Percentiles rank a stretch among this genome's conserved stretches.
phyloP scores from a whole-genome alignment of 2,888 invertebrate genomes.

The Gari tellinella region DNA sequence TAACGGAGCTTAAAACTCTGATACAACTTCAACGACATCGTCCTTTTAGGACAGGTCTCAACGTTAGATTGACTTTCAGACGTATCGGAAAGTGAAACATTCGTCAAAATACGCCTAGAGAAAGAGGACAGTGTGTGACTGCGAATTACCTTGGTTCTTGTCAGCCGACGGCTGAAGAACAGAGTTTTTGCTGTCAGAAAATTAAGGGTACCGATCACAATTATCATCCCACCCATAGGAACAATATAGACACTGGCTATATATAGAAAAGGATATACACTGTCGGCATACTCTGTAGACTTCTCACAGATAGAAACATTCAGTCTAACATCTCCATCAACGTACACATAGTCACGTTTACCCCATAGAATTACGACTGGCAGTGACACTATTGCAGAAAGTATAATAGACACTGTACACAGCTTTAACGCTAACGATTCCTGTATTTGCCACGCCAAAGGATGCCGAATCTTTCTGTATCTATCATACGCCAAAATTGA shows the following conservation, averaged over 20 bases:
- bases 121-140: no score
- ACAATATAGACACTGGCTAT: slow-evolving; percentile 41
- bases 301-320: slow-evolving; percentile 53
- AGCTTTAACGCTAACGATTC: slow-evolving; percentile 32
- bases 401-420: slow-evolving; percentile 10
- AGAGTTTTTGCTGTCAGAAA: slow-evolving; percentile 33
- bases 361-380: slow-evolving; percentile 49
- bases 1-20: no score
- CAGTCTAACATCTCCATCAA: slow-evolving; percentile 7
- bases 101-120: no score
- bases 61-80: no score
- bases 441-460: slow-evolving; percentile 47
- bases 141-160: no score
- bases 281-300: slow-evolving; percentile 26
- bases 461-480: slow-evolving; percentile 45
- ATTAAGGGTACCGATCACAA: slow-evolving; percentile 30
- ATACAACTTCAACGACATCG: no score
- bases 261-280: slow-evolving; percentile 37
- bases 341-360: slow-evolving; percentile 36
- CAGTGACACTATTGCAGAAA: slow-evolving; percentile 25
- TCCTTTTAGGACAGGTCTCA: no score
- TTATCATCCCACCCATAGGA: slow-evolving; percentile 40
- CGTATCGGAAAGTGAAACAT: no score
- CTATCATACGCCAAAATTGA: slow-evolving; percentile 48
- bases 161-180: slow-evolving; percentile 17